A percentile compares a stretch with the other conserved stretches of the same genome.
phyloP scores from a whole-genome alignment of 1,140 invertebrate species.

The Spodoptera frugiperda region DNA sequence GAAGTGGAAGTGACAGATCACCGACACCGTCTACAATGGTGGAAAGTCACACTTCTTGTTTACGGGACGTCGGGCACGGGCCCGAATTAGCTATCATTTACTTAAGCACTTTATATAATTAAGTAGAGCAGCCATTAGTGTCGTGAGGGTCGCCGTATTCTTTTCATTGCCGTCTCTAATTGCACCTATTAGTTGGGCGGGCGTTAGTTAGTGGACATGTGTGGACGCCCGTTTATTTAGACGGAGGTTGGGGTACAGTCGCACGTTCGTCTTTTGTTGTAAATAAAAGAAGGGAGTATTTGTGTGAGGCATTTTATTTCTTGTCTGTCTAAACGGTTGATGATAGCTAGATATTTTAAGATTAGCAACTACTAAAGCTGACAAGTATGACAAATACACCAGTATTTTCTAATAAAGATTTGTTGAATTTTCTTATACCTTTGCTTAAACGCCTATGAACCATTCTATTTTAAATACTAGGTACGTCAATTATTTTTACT shows the following conservation, averaged over 20 bases:
- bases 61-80: constrained; percentile 70
- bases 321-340: not conserved
- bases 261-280: not conserved
- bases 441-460: too few relatives aligned
- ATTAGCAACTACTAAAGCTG: too few relatives aligned
- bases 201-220: constrained; percentile 26
- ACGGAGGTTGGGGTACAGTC: constrained; percentile 4
- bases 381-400: too few relatives aligned
- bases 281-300: not conserved
- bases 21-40: constrained; percentile 81
- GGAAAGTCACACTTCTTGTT: constrained; percentile 85
- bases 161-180: constrained; percentile 70
- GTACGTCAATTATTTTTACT: too few relatives aligned
- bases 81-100: constrained; percentile 84
- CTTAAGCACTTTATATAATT: constrained; percentile 85
- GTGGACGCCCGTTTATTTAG: constrained; percentile 24
- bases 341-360: too few relatives aligned
- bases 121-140: constrained; percentile 76
- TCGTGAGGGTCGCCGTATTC: constrained; percentile 69
- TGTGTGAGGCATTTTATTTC: too few relatives aligned
- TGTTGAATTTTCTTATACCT: too few relatives aligned
- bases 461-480: too few relatives aligned
- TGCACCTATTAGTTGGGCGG: constrained; percentile 60
- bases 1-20: constrained; percentile 85
- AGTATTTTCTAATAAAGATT: too few relatives aligned